phyloP scores from a whole-genome alignment of 2,113 vertebrate genomes.

The Uropsilus gracilis region DNA sequence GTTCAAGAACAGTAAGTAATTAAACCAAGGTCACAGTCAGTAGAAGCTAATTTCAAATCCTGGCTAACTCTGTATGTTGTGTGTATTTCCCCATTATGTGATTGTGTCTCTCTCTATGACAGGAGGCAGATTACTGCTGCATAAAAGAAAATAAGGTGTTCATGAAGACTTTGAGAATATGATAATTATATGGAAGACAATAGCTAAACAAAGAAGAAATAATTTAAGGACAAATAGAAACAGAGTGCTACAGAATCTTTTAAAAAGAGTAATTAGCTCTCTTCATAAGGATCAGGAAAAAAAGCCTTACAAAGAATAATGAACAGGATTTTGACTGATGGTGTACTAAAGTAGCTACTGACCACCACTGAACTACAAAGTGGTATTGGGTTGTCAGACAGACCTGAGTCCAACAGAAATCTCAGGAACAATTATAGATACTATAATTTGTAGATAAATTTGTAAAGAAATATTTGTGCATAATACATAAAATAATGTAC shows the following conservation, averaged over 20 bases:
- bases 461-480: neutral
- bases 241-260: neutral
- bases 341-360: neutral
- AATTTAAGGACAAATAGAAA: neutral
- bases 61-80: neutral
- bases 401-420: neutral
- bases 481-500: neutral
- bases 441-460: neutral
- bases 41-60: neutral
- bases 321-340: neutral
- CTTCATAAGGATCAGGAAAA: neutral
- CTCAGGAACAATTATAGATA: neutral
- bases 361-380: neutral
- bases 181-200: neutral
- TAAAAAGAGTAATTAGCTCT: neutral
- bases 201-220: neutral
- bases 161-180: too few relatives aligned
- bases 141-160: neutral
- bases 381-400: neutral
- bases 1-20: conserved; percentile 25
- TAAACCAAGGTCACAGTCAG: neutral
- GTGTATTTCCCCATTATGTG: neutral
- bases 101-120: neutral
- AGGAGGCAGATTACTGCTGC: neutral
- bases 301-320: neutral